Evolutionary conservation across 2,888 invertebrate species (phyloP).

Genomic region (Keiferia lycopersicella): DNA sequence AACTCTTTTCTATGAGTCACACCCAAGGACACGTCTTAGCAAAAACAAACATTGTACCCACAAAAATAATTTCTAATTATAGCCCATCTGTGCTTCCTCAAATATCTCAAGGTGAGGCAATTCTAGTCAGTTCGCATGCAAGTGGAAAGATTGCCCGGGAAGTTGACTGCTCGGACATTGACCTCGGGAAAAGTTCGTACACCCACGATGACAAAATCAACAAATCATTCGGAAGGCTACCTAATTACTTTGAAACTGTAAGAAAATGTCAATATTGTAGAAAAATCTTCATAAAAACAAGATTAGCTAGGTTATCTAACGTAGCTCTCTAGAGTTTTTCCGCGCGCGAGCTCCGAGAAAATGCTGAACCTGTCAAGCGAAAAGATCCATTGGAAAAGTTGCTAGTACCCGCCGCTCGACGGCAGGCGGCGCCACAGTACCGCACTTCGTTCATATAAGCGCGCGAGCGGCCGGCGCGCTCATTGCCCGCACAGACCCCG

Average conservation of each 20-base stretch:
- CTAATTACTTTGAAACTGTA: background rate
- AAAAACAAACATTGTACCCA: background rate
- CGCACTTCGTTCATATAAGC: constrained; percentile 68
- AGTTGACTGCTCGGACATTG: background rate
- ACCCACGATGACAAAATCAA: background rate
- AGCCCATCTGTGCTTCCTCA: background rate
- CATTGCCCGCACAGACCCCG: constrained; percentile 66
- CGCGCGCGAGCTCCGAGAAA: constrained; percentile 13
- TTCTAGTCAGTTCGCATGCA: constrained; percentile 5
- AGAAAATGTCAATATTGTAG: background rate
- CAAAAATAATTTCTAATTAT: background rate
- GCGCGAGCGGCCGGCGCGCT: constrained; percentile 51
- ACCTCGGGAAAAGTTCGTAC: background rate
- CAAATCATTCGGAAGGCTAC: background rate
- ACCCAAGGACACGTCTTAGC: constrained; percentile 13
- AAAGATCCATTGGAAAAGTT: constrained; percentile 22
- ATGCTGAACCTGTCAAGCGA: constrained; percentile 15
- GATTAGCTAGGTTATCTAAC: constrained; percentile 17
- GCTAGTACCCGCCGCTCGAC: constrained; percentile 54
- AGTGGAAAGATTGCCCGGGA: constrained; percentile 7
- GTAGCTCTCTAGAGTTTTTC: constrained; percentile 19
- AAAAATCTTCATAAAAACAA: background rate
- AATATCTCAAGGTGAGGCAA: background rate
- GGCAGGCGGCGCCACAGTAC: constrained; percentile 60
- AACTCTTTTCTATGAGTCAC: constrained; percentile 48